Base-by-base conservation (phyloP, 2,888 invertebrate genomes). In the Dysmachus trigonus region DNA sequence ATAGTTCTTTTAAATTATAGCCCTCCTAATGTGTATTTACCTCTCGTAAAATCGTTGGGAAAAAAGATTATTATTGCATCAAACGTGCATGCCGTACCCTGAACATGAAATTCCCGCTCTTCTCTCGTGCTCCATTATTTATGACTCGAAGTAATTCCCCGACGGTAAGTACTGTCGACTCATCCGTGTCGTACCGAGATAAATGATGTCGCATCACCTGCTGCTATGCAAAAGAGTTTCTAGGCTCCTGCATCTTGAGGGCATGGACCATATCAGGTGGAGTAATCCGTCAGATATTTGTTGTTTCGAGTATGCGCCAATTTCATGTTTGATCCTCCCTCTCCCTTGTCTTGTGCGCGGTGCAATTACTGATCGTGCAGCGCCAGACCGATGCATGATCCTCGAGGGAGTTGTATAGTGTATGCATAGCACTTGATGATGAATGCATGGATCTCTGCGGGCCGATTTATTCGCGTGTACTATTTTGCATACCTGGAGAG, bases 161-260 rank as follows among this genome's bases (percentile, higher is more conserved):
- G 53, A 35, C 33, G 62, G 82, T 62, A 71, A 62, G 22, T 62
- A 71, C 71, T 71, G 82, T 33, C 82, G 82, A 53, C 33, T 82
- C 82, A 82, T 82, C 71, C 82, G 62, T 62, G 82, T 71, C 82
- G 33, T 82, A 62, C 62, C 22, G 38, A 62, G 85, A 85, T 85
- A 85, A 85, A 85, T 74, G 85, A 85, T 85, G 85, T 85, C 85
- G 74, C 74, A 85, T 85, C 85, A 85, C 85, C 85, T 85, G 85
- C 85, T 85, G 85, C 73, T 85, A 73, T 74, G 41, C 72, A 27
- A 73, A 71, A 38, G n/a, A 38, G n/a, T 18, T 33, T 33, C n/a
- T 18, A 47, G 73, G 73, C 47, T 74, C 73, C 47, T 72, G 71
- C 41, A 72, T 27, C 73, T 72, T 10, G 38, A 84, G 72, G 47